phyloP scores from a whole-genome alignment of 2,113 vertebrate species.

The Apus apus region DNA sequence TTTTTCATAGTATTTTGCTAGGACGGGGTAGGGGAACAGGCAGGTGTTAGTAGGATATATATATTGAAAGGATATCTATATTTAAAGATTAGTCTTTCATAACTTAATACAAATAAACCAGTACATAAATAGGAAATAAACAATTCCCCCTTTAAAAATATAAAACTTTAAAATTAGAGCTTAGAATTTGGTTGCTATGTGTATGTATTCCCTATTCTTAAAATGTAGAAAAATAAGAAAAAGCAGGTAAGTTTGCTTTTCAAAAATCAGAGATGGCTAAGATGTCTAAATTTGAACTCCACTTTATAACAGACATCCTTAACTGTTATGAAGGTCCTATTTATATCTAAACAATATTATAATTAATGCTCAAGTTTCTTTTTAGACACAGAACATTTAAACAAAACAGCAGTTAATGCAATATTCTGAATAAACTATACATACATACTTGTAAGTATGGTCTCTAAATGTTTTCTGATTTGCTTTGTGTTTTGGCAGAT shows the following conservation, averaged over 20 bases:
- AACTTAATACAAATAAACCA: too few species aligned
- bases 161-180: neutral
- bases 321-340: neutral
- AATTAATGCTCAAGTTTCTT: neutral
- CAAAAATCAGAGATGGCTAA: neutral
- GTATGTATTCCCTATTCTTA: neutral
- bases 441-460: neutral
- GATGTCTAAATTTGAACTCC: neutral
- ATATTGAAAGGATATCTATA: too few species aligned
- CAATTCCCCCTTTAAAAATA: neutral
- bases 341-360: neutral
- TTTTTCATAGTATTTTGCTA: neutral
- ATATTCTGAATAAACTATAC: neutral
- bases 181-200: neutral
- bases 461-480: neutral
- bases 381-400: neutral
- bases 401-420: neutral
- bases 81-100: too few species aligned
- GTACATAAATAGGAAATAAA: too few species aligned
- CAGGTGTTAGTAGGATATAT: neutral
- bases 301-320: neutral
- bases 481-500: constrained; percentile 80
- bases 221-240: neutral
- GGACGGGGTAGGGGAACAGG: too few species aligned
- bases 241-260: neutral